Evolutionary conservation across 2,888 invertebrate species (phyloP).

Genomic region (Petrolisthes manimaculis): DNA sequence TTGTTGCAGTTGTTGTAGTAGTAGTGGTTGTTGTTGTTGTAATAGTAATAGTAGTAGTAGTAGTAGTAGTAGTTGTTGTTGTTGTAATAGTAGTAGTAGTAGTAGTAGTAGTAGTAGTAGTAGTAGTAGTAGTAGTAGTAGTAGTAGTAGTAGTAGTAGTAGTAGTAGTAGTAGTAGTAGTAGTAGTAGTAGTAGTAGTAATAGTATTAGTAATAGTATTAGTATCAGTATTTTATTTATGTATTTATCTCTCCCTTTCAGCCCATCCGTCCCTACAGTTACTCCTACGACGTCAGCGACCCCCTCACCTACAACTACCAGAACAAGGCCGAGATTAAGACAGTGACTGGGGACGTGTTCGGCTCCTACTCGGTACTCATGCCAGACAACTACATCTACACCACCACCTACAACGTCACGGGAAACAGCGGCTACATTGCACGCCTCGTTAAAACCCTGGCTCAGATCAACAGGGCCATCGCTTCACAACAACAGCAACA

Average conservation of each 20-base stretch:
- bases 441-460: conserved; percentile 46
- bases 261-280: conserved; percentile 58
- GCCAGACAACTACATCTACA: conserved; percentile 63
- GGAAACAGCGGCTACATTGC: conserved; percentile 50
- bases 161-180: background rate
- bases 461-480: background rate
- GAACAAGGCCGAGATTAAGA: conserved; percentile 1
- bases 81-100: background rate
- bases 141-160: background rate
- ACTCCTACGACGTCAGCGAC: conserved; percentile 58
- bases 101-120: conserved; percentile 3
- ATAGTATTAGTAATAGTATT: background rate
- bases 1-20: background rate
- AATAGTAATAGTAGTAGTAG: background rate
- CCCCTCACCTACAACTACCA: conserved; percentile 58
- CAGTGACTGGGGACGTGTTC: conserved; percentile 45
- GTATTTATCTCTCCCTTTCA: background rate
- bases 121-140: background rate
- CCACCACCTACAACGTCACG: conserved; percentile 60
- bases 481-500: too few relatives aligned
- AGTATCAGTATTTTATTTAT: background rate
- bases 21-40: background rate
- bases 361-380: conserved; percentile 63
- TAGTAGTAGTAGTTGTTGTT: background rate
- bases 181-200: background rate